These are phyloP conservation scores for Tiliacea aurago DNA, from an alignment of 2,888 invertebrate genomes.

Conservation along the genomic window DNA sequence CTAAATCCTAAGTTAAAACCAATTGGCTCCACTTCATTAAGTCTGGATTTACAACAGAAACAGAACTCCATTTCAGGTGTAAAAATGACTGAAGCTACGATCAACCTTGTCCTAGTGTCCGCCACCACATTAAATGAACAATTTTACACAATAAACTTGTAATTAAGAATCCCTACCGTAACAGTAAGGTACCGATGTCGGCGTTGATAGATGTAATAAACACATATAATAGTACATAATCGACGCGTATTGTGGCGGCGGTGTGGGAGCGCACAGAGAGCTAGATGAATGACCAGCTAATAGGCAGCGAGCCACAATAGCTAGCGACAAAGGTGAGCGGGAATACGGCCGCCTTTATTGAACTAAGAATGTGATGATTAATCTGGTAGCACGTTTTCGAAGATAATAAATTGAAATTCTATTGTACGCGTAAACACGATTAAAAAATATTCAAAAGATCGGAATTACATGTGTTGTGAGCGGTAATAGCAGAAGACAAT, in stretches of 20 bases:
- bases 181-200: conserved; percentile 67
- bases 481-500: conserved; percentile 31
- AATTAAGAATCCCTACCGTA: conserved; percentile 66
- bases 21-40: conserved; percentile 22
- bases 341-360: conserved; percentile 66
- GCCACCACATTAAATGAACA: conserved; percentile 32
- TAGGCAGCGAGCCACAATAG: conserved; percentile 70
- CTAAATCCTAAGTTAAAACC: conserved; percentile 16
- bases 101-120: conserved; percentile 10
- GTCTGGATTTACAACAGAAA: neutral
- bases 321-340: conserved; percentile 72
- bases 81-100: neutral
- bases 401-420: conserved; percentile 66
- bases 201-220: conserved; percentile 80
- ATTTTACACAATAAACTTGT: conserved; percentile 60
- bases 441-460: conserved; percentile 52
- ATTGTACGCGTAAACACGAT: conserved; percentile 62
- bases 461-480: conserved; percentile 33
- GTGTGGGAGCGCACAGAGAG: conserved; percentile 74
- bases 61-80: neutral
- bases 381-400: conserved; percentile 67
- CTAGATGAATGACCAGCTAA: conserved; percentile 81
- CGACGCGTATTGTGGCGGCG: conserved; percentile 77
- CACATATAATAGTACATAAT: conserved; percentile 84
- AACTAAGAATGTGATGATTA: conserved; percentile 71